A percentile compares a stretch with the other conserved stretches of the same genome.
Conservation (phyloP, 2,888 invertebrate species). For the Blastobasis adustella region DNA sequence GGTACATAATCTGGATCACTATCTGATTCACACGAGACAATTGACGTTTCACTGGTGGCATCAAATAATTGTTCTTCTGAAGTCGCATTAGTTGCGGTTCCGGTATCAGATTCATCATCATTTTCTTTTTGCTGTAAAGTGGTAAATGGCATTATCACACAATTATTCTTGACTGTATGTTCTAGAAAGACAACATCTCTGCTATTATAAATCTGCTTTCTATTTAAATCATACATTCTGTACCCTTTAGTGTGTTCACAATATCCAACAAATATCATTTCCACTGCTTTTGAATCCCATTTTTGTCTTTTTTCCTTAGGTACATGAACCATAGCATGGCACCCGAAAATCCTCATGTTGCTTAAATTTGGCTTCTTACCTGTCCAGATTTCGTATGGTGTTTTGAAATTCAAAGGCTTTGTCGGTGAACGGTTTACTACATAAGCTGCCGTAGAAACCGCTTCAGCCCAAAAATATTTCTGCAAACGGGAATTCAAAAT, state of each 20-base stretch:
- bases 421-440: constrained; percentile 11
- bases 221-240: constrained; percentile 7
- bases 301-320: constrained; percentile 1
- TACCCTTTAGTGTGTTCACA: constrained; percentile 6
- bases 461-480: constrained; percentile 18
- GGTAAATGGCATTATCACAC: background rate
- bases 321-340: constrained; percentile 3
- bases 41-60: background rate
- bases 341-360: constrained; percentile 5
- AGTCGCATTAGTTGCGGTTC: constrained; percentile 1
- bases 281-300: constrained; percentile 3
- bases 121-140: background rate
- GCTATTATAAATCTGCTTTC: constrained; percentile 8
- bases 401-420: constrained; percentile 2
- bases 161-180: constrained; percentile 2
- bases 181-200: constrained; percentile 15
- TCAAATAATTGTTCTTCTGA: constrained; percentile 1
- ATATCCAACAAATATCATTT: constrained; percentile 6
- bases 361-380: constrained; percentile 19
- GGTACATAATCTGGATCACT: background rate
- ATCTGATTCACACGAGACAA: background rate
- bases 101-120: constrained; percentile 1
- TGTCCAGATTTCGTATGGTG: constrained; percentile 28
- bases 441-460: constrained; percentile 15
- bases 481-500: constrained; percentile 12